Percentiles rank a stretch among this genome's conserved stretches.
Conservation (phyloP, 2,797 vertebrate genomes). For the Eulemur coronatus region DNA sequence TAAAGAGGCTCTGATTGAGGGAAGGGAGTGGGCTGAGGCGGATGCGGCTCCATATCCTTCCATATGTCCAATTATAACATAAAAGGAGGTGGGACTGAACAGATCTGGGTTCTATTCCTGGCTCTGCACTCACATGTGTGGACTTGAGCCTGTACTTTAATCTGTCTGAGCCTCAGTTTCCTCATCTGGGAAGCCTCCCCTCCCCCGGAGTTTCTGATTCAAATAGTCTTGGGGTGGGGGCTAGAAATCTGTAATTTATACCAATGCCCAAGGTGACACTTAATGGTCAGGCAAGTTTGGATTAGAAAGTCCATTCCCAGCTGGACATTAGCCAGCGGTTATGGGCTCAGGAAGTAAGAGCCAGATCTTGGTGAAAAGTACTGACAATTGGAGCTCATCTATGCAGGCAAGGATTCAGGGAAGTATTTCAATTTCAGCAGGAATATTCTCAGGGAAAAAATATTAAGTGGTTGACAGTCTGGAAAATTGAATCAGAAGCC, state of each 20-base stretch:
- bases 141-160: background rate
- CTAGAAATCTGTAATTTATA: background rate
- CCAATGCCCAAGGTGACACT: background rate
- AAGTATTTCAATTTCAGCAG: background rate
- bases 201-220: background rate
- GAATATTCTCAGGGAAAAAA: background rate
- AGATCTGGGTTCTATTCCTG: background rate
- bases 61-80: background rate
- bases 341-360: background rate
- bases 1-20: background rate
- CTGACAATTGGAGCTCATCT: background rate
- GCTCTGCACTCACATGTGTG: background rate
- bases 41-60: background rate
- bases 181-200: background rate
- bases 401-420: background rate
- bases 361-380: background rate
- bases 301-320: background rate
- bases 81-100: background rate
- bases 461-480: background rate
- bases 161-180: conserved; percentile 18
- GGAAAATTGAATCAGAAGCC: conserved; percentile 12
- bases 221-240: background rate
- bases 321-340: background rate
- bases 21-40: background rate
- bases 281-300: background rate